Evolutionary conservation across 2,888 invertebrate species (phyloP).

Genomic region (Erebia epiphron): DNA sequence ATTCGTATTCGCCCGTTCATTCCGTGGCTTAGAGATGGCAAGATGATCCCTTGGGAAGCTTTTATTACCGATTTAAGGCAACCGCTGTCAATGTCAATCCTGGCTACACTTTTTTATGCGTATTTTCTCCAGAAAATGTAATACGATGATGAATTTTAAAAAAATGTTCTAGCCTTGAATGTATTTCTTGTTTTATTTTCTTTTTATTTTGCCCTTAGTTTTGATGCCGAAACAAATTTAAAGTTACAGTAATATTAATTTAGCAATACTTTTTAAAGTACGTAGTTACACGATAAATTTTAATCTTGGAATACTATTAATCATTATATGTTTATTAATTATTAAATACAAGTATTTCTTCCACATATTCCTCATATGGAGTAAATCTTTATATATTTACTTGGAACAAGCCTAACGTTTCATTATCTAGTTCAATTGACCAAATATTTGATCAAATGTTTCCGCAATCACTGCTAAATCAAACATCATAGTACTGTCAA

Average conservation of each 20-base stretch:
- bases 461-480: conserved; percentile 31
- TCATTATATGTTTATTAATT: neutral
- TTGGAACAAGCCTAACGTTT: conserved; percentile 17
- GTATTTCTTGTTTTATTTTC: too few species aligned
- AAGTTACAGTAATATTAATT: too few species aligned
- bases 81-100: conserved; percentile 40
- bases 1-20: neutral
- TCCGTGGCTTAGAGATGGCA: conserved; percentile 16
- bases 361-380: neutral
- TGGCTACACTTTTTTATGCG: conserved; percentile 34
- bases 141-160: neutral
- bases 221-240: too few species aligned
- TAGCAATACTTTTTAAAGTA: neutral
- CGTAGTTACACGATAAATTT: neutral
- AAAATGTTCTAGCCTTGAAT: neutral
- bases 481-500: conserved; percentile 35
- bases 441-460: conserved; percentile 36
- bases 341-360: neutral
- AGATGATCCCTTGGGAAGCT: conserved; percentile 22
- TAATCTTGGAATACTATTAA: neutral
- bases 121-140: conserved; percentile 14
- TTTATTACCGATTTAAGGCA: conserved; percentile 36
- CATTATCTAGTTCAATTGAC: conserved; percentile 19
- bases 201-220: neutral
- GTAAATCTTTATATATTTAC: conserved; percentile 10